Evolutionary conservation across 2,888 invertebrate species (phyloP).

Genomic region (Cyrtodaria siliqua): DNA sequence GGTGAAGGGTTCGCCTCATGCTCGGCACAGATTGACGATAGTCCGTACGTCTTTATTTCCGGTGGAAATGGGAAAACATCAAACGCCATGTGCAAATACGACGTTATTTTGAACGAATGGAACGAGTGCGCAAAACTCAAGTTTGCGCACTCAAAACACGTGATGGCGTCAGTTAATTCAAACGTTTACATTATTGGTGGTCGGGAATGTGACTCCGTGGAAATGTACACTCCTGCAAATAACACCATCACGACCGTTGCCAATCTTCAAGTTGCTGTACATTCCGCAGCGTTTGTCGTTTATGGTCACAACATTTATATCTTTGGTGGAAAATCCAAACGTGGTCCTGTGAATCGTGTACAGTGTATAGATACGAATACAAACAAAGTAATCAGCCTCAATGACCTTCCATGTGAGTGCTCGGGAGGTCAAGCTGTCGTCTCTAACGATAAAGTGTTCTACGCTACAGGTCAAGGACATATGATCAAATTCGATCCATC

Average conservation of each 20-base stretch:
- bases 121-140: background rate
- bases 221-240: background rate
- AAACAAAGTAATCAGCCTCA: background rate
- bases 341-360: background rate
- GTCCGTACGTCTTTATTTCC: background rate
- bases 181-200: background rate
- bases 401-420: background rate
- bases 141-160: background rate
- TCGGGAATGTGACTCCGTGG: background rate
- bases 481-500: constrained; percentile 38
- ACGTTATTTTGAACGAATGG: background rate
- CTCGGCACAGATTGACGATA: background rate
- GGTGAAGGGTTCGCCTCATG: too few species aligned
- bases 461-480: too few species aligned
- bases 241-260: background rate
- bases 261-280: background rate
- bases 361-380: background rate
- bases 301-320: background rate
- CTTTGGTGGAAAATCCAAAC: background rate
- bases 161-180: background rate
- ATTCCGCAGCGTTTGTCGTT: background rate
- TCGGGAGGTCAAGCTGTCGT: constrained; percentile 24
- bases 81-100: background rate
- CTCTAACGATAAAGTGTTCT: too few species aligned
- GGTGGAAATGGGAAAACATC: background rate